Conservation (phyloP, 2,888 invertebrate genomes). For the Drosophila quinaria region DNA sequence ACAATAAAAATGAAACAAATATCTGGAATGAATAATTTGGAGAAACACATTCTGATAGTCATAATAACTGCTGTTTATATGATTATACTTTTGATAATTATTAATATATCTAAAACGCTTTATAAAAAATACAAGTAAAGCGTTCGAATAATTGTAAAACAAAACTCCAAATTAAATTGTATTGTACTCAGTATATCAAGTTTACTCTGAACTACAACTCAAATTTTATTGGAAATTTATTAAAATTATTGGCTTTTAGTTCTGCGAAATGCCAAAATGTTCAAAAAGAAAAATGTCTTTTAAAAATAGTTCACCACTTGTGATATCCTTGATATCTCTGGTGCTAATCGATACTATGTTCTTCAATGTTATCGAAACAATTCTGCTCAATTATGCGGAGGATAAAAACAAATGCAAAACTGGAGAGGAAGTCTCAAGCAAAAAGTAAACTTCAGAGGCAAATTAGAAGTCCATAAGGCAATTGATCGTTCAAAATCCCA, state of each 20-base stretch:
- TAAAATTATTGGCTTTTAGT: background rate
- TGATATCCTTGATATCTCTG: slow-evolving; percentile 29
- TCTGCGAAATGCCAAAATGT: background rate
- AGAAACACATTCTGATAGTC: slow-evolving; percentile 17
- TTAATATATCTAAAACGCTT: background rate
- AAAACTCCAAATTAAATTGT: background rate
- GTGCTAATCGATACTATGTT: slow-evolving; percentile 37
- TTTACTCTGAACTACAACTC: background rate
- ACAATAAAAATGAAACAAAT: background rate
- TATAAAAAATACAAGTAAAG: background rate
- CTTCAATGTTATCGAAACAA: background rate
- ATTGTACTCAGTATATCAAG: background rate
- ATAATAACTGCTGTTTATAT: slow-evolving; percentile 20
- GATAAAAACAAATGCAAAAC: background rate
- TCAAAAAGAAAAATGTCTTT: slow-evolving; percentile 18
- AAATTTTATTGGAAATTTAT: background rate
- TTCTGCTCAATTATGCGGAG: background rate
- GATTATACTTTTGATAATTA: slow-evolving; percentile 4
- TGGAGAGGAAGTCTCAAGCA: background rate
- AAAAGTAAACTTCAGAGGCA: background rate
- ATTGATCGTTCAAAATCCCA: background rate
- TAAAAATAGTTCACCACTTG: background rate
- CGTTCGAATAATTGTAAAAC: background rate
- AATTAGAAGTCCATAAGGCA: background rate
- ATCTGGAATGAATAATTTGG: slow-evolving; percentile 14